These are phyloP conservation scores for Aphelocoma californica DNA, from an alignment of 2,797 vertebrate species.

Conservation along the genomic window DNA sequence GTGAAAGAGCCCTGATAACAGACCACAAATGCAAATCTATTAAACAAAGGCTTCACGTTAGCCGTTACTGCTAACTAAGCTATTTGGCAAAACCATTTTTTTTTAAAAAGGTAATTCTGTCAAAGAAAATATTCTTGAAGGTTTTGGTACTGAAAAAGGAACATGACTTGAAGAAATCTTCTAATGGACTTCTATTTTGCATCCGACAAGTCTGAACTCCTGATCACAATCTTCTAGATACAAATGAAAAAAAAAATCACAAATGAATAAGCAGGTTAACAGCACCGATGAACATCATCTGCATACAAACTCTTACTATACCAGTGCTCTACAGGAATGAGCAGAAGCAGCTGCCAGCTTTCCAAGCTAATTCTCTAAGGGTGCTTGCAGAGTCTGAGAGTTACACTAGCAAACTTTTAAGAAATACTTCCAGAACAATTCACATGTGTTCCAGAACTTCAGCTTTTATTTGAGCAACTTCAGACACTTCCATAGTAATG, in stretches of 20 bases:
- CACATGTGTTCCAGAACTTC: not conserved
- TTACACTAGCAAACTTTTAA: not conserved
- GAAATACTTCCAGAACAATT: not conserved
- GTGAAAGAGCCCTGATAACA: not conserved
- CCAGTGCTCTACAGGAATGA: not conserved
- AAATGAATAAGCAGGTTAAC: not conserved
- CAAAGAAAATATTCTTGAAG: not conserved
- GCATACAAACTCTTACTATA: not conserved
- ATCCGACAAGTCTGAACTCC: not conserved
- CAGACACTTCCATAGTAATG: not conserved
- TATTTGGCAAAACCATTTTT: not conserved
- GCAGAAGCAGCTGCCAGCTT: not conserved
- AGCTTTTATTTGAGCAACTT: not conserved
- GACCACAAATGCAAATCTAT: not conserved
- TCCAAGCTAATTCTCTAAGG: not conserved
- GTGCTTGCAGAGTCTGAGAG: not conserved
- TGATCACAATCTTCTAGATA: not conserved
- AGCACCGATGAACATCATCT: not conserved
- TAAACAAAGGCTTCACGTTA: not conserved
- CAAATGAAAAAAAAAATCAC: not conserved
- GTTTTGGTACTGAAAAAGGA: not conserved
- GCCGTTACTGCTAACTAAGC: not conserved
- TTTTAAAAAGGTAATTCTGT: not conserved
- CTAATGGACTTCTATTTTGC: not conserved
- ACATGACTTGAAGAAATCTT: not conserved